These are phyloP conservation scores for Drosophila lacertosa DNA, from an alignment of 1,140 invertebrate genomes.

Conservation along the genomic window DNA sequence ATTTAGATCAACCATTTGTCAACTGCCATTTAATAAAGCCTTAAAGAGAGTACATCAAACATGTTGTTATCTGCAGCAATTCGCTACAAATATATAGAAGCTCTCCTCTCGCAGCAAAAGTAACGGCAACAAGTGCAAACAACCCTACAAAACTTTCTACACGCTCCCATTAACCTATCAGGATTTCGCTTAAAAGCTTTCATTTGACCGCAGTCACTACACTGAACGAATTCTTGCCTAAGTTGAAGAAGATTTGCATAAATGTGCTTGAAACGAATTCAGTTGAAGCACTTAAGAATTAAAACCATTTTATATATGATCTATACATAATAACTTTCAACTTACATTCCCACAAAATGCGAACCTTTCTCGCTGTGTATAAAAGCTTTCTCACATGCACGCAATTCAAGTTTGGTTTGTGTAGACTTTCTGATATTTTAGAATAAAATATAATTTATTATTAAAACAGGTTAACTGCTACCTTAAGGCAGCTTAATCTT, in stretches of 20 bases:
- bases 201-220: constrained; percentile 2
- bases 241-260: too few relatives aligned
- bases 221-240: too few relatives aligned
- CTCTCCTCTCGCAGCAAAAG: constrained; percentile 12
- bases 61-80: constrained; percentile 70
- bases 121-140: constrained; percentile 72
- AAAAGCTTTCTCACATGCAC: constrained; percentile 48
- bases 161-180: constrained; percentile 47
- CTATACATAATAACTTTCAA: too few relatives aligned
- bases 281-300: too few relatives aligned
- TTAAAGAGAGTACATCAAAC: constrained; percentile 43
- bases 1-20: not conserved
- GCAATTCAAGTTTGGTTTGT: too few relatives aligned
- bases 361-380: constrained; percentile 26
- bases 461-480: too few relatives aligned
- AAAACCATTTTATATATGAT: too few relatives aligned
- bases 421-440: too few relatives aligned
- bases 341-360: too few relatives aligned
- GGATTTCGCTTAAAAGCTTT: constrained; percentile 49
- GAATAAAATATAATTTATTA: too few relatives aligned
- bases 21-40: constrained; percentile 5
- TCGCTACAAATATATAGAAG: constrained; percentile 61
- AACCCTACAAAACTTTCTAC: constrained; percentile 31
- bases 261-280: too few relatives aligned
- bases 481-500: too few relatives aligned